These are phyloP conservation scores for Apus apus DNA, from an alignment of 2,113 vertebrate species.

Conservation along the genomic window DNA sequence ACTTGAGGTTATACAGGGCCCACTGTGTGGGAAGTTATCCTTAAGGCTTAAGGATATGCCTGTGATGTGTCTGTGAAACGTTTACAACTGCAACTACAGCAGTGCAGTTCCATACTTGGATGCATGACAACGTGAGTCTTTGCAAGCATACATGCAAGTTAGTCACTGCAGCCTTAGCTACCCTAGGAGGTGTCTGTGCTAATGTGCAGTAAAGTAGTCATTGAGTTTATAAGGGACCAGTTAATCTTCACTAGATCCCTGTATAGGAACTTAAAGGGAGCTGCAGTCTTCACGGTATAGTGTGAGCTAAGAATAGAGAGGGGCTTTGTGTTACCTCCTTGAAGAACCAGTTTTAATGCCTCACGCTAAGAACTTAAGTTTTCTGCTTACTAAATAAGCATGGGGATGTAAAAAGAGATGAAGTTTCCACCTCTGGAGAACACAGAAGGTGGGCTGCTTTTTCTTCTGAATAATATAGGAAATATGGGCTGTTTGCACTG, in stretches of 20 bases:
- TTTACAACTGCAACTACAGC: background rate
- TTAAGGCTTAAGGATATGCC: background rate
- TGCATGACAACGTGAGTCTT: background rate
- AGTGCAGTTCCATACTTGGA: background rate
- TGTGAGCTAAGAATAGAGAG: background rate
- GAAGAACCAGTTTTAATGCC: background rate
- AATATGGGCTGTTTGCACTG: background rate
- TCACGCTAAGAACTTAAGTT: background rate
- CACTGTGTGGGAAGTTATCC: background rate
- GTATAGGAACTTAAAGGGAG: background rate
- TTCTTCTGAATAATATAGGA: background rate
- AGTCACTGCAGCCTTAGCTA: background rate
- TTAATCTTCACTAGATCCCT: background rate
- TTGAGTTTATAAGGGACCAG: background rate
- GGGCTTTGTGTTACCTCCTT: background rate
- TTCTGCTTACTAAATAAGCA: background rate
- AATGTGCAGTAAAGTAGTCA: background rate
- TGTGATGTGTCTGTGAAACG: background rate
- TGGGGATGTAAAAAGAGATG: background rate
- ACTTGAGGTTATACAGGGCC: background rate
- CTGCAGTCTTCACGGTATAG: background rate
- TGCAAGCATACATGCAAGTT: background rate
- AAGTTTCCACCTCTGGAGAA: background rate
- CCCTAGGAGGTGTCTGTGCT: background rate
- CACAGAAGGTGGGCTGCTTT: background rate